These are phyloP conservation scores for Argyresthia albistria DNA, from an alignment of 2,888 invertebrate species.

Conservation along the genomic window DNA sequence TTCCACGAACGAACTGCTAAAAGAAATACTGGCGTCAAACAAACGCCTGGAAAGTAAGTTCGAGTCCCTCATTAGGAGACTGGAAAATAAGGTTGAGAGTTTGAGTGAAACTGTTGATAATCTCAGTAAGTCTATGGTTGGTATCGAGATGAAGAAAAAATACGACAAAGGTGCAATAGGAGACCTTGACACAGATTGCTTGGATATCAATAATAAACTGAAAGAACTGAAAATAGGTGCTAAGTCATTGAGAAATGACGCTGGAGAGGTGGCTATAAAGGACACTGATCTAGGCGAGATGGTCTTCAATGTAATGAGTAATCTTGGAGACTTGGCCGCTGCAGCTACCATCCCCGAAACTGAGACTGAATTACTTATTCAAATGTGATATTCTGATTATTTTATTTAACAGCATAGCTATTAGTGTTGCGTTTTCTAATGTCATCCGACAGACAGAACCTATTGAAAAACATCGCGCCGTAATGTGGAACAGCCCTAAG, in stretches of 20 bases:
- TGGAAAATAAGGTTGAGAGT: constrained; percentile 17
- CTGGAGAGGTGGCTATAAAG: not conserved
- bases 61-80: constrained; percentile 1
- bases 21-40: not conserved
- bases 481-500: no score
- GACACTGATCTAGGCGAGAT: not conserved
- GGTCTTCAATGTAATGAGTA: not conserved
- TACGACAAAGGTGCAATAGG: not conserved
- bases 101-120: constrained; percentile 21
- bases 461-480: no score
- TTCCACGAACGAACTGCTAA: constrained; percentile 1
- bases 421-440: no score
- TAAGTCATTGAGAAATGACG: not conserved
- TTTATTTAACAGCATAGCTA: no score
- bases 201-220: not conserved
- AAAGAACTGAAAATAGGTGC: not conserved
- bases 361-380: no score
- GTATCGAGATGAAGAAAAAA: constrained; percentile 15
- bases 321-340: not conserved
- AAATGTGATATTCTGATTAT: no score
- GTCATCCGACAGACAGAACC: no score
- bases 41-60: constrained; percentile 1
- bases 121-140: constrained; percentile 23
- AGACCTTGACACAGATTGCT: not conserved
- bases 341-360: no score